A percentile compares a stretch with the other conserved stretches of the same genome.
Conservation (phyloP, 2,797 vertebrate genomes). For the Notolabrus celidotus region DNA sequence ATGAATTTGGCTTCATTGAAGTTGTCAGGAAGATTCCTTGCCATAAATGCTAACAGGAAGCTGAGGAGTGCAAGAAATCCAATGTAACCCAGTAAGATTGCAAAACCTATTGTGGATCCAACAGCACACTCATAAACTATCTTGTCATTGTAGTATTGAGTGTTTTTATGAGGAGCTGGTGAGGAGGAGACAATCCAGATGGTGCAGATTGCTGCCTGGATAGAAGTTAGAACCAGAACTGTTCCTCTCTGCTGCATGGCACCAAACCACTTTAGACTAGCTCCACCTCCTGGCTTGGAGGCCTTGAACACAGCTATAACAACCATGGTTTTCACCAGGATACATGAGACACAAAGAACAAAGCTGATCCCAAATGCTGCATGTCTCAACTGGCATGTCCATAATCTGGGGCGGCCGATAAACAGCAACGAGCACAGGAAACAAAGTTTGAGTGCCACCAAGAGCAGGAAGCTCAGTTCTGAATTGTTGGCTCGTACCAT, state of each 20-base stretch:
- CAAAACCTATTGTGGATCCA: constrained; percentile 71
- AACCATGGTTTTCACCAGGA: constrained; percentile 75
- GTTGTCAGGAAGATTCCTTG: constrained; percentile 76
- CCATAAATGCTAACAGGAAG: constrained; percentile 74
- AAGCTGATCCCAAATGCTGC: constrained; percentile 69
- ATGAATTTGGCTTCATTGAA: constrained; percentile 79
- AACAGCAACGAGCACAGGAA: constrained; percentile 76
- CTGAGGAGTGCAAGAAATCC: constrained; percentile 69
- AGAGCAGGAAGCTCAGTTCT: constrained; percentile 71
- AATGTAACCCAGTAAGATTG: constrained; percentile 70
- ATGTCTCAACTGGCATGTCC: constrained; percentile 62
- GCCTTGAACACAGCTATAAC: constrained; percentile 70
- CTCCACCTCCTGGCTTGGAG: constrained; percentile 63
- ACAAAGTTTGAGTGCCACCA: constrained; percentile 60
- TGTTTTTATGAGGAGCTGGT: constrained; percentile 75
- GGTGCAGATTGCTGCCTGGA: constrained; percentile 57
- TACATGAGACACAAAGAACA: constrained; percentile 69
- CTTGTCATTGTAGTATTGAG: constrained; percentile 68
- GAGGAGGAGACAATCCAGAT: constrained; percentile 68
- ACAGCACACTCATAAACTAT: constrained; percentile 77
- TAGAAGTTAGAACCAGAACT: constrained; percentile 63
- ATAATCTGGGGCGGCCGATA: constrained; percentile 63
- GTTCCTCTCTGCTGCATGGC: constrained; percentile 74
- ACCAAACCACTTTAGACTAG: constrained; percentile 76
- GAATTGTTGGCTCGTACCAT: constrained; percentile 79